Conservation (phyloP, 2,113 vertebrate genomes). For the Tylochromis polylepis region DNA sequence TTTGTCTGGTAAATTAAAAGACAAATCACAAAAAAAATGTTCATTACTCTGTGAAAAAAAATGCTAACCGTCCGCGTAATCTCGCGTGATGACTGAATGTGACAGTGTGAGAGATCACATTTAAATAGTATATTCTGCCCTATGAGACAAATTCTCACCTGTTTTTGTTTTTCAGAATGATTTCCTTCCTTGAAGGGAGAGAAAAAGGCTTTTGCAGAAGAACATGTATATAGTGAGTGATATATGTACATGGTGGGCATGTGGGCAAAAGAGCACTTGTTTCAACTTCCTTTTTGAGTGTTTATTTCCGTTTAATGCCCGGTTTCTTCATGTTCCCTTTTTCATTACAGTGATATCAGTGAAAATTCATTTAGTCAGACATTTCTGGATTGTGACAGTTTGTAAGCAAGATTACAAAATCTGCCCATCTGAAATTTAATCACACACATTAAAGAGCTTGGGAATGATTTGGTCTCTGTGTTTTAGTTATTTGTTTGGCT, state of each 20-base stretch:
- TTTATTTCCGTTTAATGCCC: neutral
- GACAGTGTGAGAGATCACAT: neutral
- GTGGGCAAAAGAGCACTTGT: neutral
- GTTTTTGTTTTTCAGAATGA: neutral
- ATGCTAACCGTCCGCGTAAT: neutral
- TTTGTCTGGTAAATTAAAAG: neutral
- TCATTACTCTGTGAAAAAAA: neutral
- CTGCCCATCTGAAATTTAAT: neutral
- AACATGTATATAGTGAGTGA: neutral
- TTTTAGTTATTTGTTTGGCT: neutral
- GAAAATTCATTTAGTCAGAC: neutral
- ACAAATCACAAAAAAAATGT: rapidly evolving
- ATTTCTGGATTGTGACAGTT: neutral
- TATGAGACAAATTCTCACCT: neutral
- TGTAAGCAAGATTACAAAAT: neutral
- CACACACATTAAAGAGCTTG: neutral
- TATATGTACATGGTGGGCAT: neutral
- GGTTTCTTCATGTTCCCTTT: neutral
- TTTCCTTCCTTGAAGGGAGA: neutral
- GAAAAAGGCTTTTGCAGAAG: neutral
- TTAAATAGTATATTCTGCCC: neutral
- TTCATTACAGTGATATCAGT: neutral
- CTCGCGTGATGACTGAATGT: neutral
- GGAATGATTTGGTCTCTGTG: neutral
- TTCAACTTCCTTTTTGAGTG: neutral